phyloP scores from a whole-genome alignment of 2,797 vertebrate genomes.

The Sphenopsis melanotis region DNA sequence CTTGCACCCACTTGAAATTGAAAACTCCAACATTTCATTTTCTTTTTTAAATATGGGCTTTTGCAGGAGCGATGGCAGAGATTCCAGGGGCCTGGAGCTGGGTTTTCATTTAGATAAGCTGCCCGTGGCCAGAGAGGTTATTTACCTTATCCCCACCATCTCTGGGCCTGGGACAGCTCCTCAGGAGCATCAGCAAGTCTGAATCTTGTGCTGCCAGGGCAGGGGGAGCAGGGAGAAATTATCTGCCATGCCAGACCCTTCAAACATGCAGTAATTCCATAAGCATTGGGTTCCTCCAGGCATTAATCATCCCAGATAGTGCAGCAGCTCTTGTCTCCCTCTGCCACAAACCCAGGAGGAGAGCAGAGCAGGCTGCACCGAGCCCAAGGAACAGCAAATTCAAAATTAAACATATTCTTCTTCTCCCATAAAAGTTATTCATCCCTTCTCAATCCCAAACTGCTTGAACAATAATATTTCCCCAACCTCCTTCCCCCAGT shows the following conservation, averaged over 20 bases:
- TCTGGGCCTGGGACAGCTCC: not conserved
- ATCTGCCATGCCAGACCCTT: not conserved
- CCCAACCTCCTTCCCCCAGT: not conserved
- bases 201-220: not conserved
- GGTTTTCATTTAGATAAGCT: slow-evolving; percentile 41
- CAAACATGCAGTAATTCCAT: not conserved
- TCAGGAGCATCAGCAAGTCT: not conserved
- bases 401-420: not conserved
- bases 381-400: not conserved
- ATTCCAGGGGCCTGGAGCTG: not conserved
- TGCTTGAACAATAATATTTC: not conserved
- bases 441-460: not conserved
- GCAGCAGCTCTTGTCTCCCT: not conserved
- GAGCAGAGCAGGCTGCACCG: not conserved
- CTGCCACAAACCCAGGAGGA: rapidly evolving
- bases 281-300: not conserved
- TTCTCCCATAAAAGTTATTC: not conserved
- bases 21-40: not conserved
- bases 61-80: not conserved
- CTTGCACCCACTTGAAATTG: not conserved
- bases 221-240: not conserved
- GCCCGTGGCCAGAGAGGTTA: not conserved
- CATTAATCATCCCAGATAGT: not conserved
- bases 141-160: slow-evolving; percentile 23
- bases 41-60: not conserved